phyloP scores from a whole-genome alignment of 1,140 invertebrate genomes.

The Polypedilum vanderplanki region DNA sequence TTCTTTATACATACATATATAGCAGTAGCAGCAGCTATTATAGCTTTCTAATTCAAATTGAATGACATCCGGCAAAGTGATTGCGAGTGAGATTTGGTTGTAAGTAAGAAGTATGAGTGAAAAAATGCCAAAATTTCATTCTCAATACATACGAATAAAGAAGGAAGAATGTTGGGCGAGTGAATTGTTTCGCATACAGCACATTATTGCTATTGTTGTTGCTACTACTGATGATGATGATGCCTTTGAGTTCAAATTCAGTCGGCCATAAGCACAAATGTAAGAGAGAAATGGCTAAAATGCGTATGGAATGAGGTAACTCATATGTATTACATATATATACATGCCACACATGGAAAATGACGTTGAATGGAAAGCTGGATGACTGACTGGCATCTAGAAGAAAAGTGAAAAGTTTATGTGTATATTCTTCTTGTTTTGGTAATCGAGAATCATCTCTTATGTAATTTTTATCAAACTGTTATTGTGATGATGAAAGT shows the following conservation, averaged over 20 bases:
- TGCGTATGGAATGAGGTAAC: not conserved
- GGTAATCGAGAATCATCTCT: not conserved
- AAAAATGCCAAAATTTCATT: not conserved
- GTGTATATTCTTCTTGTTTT: no score
- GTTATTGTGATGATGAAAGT: not conserved
- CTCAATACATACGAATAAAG: no score
- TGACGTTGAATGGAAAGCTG: not conserved
- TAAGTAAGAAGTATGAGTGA: no score
- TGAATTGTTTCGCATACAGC: no score
- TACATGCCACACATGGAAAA: conserved; percentile 1
- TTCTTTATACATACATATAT: not conserved
- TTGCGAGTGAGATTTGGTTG: not conserved
- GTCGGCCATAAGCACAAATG: not conserved
- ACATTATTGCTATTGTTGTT: no score
- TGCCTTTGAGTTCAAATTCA: not conserved
- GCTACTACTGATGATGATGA: not conserved
- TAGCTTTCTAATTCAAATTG: conserved; percentile 29
- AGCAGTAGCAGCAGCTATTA: not conserved
- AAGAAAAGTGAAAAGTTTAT: not conserved
- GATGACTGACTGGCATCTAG: not conserved
- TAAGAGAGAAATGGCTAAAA: not conserved
- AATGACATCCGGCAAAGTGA: conserved; percentile 24
- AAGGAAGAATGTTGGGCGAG: no score
- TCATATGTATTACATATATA: not conserved
- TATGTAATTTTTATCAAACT: conserved; percentile 7